Evolutionary conservation across 2,888 invertebrate genomes (phyloP), one percentile per base, ranked within the genome.

Genomic region (Mechanitis messenoides): DNA sequence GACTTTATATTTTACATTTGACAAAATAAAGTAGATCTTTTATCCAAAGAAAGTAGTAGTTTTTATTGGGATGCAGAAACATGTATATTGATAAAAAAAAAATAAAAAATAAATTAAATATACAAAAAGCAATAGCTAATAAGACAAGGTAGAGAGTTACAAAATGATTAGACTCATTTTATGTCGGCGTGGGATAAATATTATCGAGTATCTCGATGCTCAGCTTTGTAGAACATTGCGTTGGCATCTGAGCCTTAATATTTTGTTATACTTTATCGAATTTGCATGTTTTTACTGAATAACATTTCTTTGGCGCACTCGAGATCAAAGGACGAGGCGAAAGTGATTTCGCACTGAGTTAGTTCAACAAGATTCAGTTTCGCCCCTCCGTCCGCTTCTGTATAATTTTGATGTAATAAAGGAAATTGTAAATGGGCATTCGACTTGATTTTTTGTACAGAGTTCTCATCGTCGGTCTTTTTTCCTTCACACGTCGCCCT

Each of bases 231-330:
- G 71, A 72, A 72, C 74, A 71, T 61, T 69, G 68, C 77, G 72
- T 62, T 77, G 75, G 75, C 83, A 78, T 77, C 80, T 72, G 80
- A 61, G 79, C 82, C 80, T 80, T 84, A 87, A 89, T 87, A 89
- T 89, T 88, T 87, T 88, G 85, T 90, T 89, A 89, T 89, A 88
- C 87, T 85, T 89, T 88, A 90, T 90, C 89, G 87, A 89, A 90
- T 90, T 90, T 90, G 87, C 90, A 90, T 90, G 89, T 90, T 90
- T 90, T 90, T 90, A 88, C 90, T 87, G 88, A 87, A 89, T 87
- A 89, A 87, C 85, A 87, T 90, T 87, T 87, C 90, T 89, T 90
- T 88, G 87, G 87, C 86, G 83, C 85, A 80, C 76, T 77, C 81
- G 81, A 89, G 87, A 89, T 90, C 90, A 90, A 90, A 90, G 90